phyloP scores from a whole-genome alignment of 1,140 invertebrate genomes.

The Heliconius eleuchia region DNA sequence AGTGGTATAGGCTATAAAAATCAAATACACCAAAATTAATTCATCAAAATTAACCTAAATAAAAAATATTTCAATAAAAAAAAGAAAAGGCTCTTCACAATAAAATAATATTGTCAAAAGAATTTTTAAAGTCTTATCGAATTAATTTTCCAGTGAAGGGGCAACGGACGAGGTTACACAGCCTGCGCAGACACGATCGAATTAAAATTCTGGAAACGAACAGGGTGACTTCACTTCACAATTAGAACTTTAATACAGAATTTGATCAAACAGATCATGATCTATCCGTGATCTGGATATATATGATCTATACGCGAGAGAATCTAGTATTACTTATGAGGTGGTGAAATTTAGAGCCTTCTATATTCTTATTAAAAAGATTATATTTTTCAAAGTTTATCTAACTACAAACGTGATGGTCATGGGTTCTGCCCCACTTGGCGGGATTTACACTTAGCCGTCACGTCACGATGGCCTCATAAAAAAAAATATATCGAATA shows the following conservation, averaged over 20 bases:
- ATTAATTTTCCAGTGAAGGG: constrained; percentile 11
- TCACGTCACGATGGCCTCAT: too few species aligned
- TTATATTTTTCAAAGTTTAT: too few species aligned
- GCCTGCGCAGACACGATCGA: not conserved
- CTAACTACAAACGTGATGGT: too few species aligned
- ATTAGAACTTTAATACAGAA: not conserved
- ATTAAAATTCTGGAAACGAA: constrained; percentile 10
- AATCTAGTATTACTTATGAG: too few species aligned
- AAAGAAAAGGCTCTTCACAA: not conserved
- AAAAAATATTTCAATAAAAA: not conserved
- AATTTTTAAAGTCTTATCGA: not conserved
- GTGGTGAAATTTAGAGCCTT: not conserved
- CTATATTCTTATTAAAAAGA: not conserved
- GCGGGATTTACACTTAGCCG: too few species aligned
- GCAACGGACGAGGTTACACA: not conserved
- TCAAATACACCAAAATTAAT: not conserved
- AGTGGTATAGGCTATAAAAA: not conserved
- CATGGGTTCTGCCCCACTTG: too few species aligned
- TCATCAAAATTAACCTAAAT: not conserved
- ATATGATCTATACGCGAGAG: too few species aligned
- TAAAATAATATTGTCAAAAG: not conserved
- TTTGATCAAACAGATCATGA: not conserved
- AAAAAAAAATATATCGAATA: not conserved
- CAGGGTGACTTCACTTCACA: not conserved
- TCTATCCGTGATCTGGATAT: constrained; percentile 3